phyloP scores from a whole-genome alignment of 1,140 invertebrate species.

The Meloidogyne floridensis region DNA sequence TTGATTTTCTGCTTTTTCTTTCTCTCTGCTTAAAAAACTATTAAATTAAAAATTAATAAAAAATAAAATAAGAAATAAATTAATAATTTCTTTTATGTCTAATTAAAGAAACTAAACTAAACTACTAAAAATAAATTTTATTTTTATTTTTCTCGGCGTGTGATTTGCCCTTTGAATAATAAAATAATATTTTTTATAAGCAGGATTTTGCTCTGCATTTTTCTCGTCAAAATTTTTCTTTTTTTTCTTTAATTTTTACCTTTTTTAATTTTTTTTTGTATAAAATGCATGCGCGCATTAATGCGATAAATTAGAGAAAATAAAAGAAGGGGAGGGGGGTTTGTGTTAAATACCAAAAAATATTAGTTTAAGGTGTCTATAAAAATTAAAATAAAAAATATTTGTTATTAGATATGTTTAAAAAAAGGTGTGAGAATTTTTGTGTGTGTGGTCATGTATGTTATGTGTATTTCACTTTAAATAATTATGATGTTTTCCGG shows the following conservation, averaged over 20 bases:
- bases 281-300: too few relatives aligned
- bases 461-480: background rate
- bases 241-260: too few relatives aligned
- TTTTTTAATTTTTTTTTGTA: too few relatives aligned
- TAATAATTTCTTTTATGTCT: background rate
- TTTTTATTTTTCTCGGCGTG: background rate
- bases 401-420: background rate
- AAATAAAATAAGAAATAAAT: background rate
- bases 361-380: too few relatives aligned
- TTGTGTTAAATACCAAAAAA: too few relatives aligned
- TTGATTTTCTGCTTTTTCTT: background rate
- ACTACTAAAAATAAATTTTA: background rate
- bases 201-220: background rate
- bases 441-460: background rate
- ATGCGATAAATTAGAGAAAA: too few relatives aligned
- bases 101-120: background rate
- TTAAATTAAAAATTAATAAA: background rate
- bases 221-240: background rate
- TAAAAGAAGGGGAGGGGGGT: too few relatives aligned
- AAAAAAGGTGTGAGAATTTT: background rate
- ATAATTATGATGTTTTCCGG: too few relatives aligned
- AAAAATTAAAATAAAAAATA: background rate
- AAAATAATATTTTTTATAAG: background rate
- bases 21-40: background rate
- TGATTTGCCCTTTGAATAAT: background rate